A percentile compares a stretch with the other conserved stretches of the same genome.
Conservation (phyloP, 2,797 vertebrate genomes). For the Enteromius trimaculatus region DNA sequence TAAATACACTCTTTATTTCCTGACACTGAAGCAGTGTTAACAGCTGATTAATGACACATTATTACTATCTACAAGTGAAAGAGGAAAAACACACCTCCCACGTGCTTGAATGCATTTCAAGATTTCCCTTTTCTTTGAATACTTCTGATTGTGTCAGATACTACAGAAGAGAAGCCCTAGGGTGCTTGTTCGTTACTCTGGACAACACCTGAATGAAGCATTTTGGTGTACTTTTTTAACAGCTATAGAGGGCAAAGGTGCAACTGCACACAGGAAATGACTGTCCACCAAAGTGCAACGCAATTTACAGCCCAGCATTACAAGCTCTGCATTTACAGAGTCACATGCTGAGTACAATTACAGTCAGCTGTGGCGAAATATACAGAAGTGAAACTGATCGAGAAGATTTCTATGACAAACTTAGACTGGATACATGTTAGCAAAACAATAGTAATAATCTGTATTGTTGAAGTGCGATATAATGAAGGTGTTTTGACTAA, state of each 20-base stretch:
- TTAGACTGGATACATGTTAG: not conserved
- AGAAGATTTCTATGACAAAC: not conserved
- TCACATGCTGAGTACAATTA: constrained; percentile 23
- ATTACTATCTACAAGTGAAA: not conserved
- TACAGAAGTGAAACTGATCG: constrained; percentile 13
- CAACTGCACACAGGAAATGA: not conserved
- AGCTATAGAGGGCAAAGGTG: not conserved
- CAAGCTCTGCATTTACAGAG: constrained; percentile 34
- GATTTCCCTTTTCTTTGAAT: not conserved
- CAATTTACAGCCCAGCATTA: constrained; percentile 6
- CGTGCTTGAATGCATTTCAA: not conserved
- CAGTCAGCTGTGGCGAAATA: constrained; percentile 25
- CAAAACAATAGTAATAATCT: not conserved
- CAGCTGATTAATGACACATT: not conserved
- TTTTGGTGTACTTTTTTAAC: not conserved
- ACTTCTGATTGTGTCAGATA: not conserved
- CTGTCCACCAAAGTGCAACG: not conserved
- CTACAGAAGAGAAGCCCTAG: not conserved
- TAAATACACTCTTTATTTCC: constrained; percentile 14
- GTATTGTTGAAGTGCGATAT: no score
- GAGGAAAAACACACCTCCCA: not conserved
- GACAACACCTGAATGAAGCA: not conserved
- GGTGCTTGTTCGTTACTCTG: not conserved
- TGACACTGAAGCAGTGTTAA: not conserved
- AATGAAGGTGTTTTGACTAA: no score